Conservation (phyloP, 1,140 invertebrate species). For the Bombus pyrosoma region DNA sequence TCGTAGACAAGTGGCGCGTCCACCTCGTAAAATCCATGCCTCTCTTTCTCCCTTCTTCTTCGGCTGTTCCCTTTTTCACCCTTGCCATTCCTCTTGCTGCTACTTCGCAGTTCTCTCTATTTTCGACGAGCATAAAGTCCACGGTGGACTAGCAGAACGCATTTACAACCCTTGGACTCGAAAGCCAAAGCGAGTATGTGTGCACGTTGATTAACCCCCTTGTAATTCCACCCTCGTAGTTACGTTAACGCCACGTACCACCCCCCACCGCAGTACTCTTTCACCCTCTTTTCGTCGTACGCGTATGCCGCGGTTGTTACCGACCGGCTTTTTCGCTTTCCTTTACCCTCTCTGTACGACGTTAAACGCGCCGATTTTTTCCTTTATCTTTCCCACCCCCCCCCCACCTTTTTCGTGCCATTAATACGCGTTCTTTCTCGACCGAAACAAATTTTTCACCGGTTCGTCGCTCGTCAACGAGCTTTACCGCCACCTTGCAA, state of each 20-base stretch:
- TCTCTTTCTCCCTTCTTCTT: conserved; percentile 8
- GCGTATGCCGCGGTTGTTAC: conserved; percentile 1
- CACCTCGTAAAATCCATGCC: conserved; percentile 63
- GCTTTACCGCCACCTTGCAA: too few relatives aligned
- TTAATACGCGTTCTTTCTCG: conserved; percentile 38
- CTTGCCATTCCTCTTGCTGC: background rate
- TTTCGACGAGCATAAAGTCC: conserved; percentile 59
- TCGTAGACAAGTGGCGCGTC: conserved; percentile 65
- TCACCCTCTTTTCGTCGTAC: conserved; percentile 19
- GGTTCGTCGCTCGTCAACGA: background rate
- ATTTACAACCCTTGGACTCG: conserved; percentile 57
- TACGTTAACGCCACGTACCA: conserved; percentile 58
- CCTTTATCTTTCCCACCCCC: background rate
- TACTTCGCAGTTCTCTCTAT: conserved; percentile 35
- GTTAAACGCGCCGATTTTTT: conserved; percentile 44
- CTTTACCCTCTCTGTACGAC: background rate
- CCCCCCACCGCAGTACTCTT: conserved; percentile 9
- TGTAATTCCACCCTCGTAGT: conserved; percentile 71
- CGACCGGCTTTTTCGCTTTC: conserved; percentile 13
- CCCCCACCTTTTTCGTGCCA: background rate
- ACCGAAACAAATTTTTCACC: conserved; percentile 24
- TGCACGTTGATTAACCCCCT: conserved; percentile 71
- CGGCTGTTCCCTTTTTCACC: too few relatives aligned
- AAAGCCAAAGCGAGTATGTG: conserved; percentile 38
- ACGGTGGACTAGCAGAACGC: conserved; percentile 29